Evolutionary conservation across 1,140 invertebrate genomes (phyloP), one percentile per base, ranked within the genome.

Genomic region (Drosophila pseudoananassae): DNA sequence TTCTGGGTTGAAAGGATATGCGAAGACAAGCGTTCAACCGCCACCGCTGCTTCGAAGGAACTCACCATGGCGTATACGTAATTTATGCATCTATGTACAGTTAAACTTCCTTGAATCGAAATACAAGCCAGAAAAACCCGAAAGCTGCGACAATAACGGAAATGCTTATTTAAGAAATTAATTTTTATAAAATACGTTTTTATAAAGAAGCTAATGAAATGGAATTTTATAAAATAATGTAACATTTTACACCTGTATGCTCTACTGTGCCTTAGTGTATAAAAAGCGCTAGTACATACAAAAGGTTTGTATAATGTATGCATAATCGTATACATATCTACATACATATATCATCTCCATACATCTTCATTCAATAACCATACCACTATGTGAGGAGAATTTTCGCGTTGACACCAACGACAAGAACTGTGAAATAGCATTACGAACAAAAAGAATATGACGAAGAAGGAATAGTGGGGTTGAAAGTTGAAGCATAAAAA

Each of bases 301-400:
- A 65, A 38, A 12, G 43, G 43, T 17, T 14, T 31, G 17, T 27
- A 54, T 55, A 53, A 40, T 55, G 45, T 66, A 51, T 54, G 56
- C 61, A 73, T 53, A 45, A 49, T 55, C 25, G 29, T 29, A 56
- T 46, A 66, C 31, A 45, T 50, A 56, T 20, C 15, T 46, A 53
- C 17, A 49, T 47, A 25, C 14, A 49, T 40, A 25, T 52, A 52
- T 70, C 55, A 64, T 68, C 76, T 85, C 23, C 58, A 77, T 79
- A 69, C 63, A 81, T 84, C 81, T 84, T 76, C 81, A 85, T 81
- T 76, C 66, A 76, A 73, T 68, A 76, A 47, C 56, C 57, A 73
- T 71, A 59, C 46, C 49, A 60, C 12, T 47, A 61, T 59, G 51
- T 51, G 25, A 15, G 53, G 54, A 57, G 57, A 47, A 63, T 81